phyloP scores from a whole-genome alignment of 2,113 vertebrate genomes.

The Megalops atlanticus region DNA sequence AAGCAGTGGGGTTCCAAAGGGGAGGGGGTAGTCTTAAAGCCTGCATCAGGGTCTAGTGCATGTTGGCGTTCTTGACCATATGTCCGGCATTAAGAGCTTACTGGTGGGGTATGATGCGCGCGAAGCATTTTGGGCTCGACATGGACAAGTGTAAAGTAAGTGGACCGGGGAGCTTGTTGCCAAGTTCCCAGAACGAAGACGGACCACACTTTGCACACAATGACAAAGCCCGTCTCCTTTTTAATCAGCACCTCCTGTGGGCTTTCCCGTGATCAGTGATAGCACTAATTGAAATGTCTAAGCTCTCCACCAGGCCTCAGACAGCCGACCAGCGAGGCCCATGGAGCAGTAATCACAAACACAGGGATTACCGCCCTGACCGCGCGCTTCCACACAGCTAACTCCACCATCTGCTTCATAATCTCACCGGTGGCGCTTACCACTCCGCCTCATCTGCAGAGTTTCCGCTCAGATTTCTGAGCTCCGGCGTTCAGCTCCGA shows the following conservation, averaged over 20 bases:
- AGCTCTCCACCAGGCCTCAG: conserved; percentile 26
- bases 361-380: conserved; percentile 50
- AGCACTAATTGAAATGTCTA: conserved; percentile 67
- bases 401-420: conserved; percentile 59
- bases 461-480: background rate
- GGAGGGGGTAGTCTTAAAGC: background rate
- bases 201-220: background rate
- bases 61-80: background rate
- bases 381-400: conserved; percentile 54
- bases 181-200: background rate
- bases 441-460: background rate
- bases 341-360: conserved; percentile 52
- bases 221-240: conserved; percentile 31
- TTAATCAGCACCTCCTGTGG: conserved; percentile 35
- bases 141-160: background rate
- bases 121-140: background rate
- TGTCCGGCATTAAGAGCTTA: background rate
- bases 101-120: background rate
- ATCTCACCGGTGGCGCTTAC: conserved; percentile 24
- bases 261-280: conserved; percentile 50
- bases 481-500: background rate
- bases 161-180: background rate
- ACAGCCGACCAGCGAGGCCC: conserved; percentile 47
- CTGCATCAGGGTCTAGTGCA: background rate
- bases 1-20: background rate